These are phyloP conservation scores for Hipposideros larvatus DNA, from an alignment of 2,797 vertebrate genomes.

Conservation along the genomic window DNA sequence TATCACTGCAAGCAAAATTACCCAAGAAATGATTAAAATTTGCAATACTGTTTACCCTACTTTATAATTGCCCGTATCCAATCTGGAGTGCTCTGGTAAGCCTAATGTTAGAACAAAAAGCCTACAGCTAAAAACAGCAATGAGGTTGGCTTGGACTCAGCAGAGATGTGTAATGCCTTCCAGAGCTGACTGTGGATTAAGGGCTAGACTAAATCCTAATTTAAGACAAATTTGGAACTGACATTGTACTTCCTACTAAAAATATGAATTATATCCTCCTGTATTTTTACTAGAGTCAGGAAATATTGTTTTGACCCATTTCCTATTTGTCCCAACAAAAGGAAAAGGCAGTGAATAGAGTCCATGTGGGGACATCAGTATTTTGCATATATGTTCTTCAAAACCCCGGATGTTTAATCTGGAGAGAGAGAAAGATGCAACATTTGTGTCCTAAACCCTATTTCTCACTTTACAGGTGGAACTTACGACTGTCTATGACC, in stretches of 20 bases:
- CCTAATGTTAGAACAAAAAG: neutral
- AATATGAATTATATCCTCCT: neutral
- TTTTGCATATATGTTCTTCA: conserved; percentile 42
- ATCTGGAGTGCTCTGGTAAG: conserved; percentile 43
- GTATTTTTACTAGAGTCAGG: neutral
- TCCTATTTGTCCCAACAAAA: conserved; percentile 22
- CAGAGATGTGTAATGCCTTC: neutral
- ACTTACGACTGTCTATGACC: neutral
- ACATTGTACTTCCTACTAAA: neutral
- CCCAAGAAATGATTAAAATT: conserved; percentile 69
- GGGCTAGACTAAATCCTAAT: neutral
- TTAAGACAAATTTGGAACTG: conserved; percentile 30
- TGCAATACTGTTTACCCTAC: conserved; percentile 54
- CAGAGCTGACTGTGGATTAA: neutral
- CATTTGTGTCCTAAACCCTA: neutral
- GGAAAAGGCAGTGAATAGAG: neutral
- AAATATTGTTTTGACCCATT: conserved; percentile 48
- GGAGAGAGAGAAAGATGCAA: neutral
- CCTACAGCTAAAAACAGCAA: conserved; percentile 50
- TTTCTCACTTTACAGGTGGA: neutral
- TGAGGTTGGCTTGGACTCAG: neutral
- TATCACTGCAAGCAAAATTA: conserved; percentile 66
- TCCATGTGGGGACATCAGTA: neutral
- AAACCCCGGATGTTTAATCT: neutral
- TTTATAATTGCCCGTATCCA: conserved; percentile 62